These are phyloP conservation scores for Nemoura dubitans DNA, from an alignment of 2,888 invertebrate genomes.

Conservation along the genomic window DNA sequence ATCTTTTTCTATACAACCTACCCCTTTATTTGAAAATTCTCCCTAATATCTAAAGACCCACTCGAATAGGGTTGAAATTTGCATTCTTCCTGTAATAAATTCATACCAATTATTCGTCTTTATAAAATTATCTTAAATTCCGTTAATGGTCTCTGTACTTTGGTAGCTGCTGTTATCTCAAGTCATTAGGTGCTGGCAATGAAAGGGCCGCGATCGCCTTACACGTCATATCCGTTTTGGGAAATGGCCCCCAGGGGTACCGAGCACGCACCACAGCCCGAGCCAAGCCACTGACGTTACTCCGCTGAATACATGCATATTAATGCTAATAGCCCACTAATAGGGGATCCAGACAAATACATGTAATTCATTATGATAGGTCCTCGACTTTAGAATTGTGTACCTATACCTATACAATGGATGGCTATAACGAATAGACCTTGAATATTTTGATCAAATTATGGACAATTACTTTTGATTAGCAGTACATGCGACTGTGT, in stretches of 20 bases:
- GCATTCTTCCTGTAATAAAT: slow-evolving; percentile 14
- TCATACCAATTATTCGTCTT: slow-evolving; percentile 25
- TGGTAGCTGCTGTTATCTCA: slow-evolving; percentile 35
- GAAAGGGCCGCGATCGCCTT: slow-evolving; percentile 25
- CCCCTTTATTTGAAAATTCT: neutral
- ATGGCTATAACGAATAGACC: neutral
- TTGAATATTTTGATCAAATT: slow-evolving; percentile 24
- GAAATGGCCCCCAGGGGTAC: slow-evolving; percentile 22
- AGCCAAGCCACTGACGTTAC: neutral
- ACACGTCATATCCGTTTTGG: slow-evolving; percentile 32
- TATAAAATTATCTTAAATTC: slow-evolving; percentile 28
- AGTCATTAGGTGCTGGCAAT: slow-evolving; percentile 30
- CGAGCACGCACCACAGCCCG: neutral
- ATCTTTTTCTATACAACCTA: neutral
- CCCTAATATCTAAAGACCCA: neutral
- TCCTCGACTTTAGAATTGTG: neutral
- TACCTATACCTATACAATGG: neutral
- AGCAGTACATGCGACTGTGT: neutral
- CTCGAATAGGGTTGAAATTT: slow-evolving; percentile 13
- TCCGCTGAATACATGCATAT: slow-evolving; percentile 30
- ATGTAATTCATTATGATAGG: slow-evolving; percentile 22
- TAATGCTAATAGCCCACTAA: slow-evolving; percentile 38
- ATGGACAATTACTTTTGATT: neutral
- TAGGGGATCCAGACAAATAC: slow-evolving; percentile 32
- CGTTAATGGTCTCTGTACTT: slow-evolving; percentile 30